Conservation (phyloP, 2,888 invertebrate genomes). For the Tortrix viridana region DNA sequence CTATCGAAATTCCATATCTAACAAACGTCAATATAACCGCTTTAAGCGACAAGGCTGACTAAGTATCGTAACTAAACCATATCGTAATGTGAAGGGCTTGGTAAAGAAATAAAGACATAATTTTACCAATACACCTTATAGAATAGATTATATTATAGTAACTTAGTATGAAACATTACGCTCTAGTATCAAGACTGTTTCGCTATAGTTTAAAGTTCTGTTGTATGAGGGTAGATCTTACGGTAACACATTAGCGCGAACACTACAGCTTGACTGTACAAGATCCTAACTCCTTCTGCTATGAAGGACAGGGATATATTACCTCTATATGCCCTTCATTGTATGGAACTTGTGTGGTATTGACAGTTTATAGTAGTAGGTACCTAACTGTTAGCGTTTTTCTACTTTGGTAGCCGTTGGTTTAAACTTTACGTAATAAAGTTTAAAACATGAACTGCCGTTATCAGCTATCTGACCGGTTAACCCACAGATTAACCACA, state of each 20-base stretch:
- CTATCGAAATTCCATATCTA: slow-evolving; percentile 30
- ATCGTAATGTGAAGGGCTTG: background rate
- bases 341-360: too few species aligned
- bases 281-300: too few species aligned
- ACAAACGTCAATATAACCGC: slow-evolving; percentile 22
- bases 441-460: slow-evolving; percentile 10
- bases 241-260: too few species aligned
- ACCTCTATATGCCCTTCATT: too few species aligned
- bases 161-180: background rate
- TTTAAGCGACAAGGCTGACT: slow-evolving; percentile 30
- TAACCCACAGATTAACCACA: slow-evolving; percentile 6
- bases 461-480: slow-evolving; percentile 9
- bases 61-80: slow-evolving; percentile 2
- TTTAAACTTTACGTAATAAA: slow-evolving; percentile 9
- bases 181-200: too few species aligned
- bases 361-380: too few species aligned
- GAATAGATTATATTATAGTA: background rate
- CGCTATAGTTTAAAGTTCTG: too few species aligned
- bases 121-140: background rate
- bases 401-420: too few species aligned
- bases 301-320: too few species aligned
- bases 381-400: too few species aligned
- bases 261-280: too few species aligned
- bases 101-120: slow-evolving; percentile 8
- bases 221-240: too few species aligned